phyloP scores from a whole-genome alignment of 1,140 invertebrate genomes.

The Anastrepha obliqua region DNA sequence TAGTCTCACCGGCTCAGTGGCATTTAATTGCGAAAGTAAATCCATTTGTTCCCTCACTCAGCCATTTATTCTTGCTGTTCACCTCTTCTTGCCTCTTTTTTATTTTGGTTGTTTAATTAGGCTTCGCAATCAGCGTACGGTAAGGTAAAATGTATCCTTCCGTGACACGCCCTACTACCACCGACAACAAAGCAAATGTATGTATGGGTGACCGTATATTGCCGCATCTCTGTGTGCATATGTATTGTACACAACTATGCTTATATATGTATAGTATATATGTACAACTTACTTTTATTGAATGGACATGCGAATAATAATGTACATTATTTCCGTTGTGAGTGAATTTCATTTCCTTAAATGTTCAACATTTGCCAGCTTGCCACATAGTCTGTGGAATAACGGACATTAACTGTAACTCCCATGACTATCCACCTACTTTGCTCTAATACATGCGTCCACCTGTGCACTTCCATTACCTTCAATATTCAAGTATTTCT shows the following conservation, averaged over 20 bases:
- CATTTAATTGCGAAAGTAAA: conserved; percentile 45
- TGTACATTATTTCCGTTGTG: conserved; percentile 50
- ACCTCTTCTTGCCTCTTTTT: background rate
- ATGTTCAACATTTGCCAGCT: conserved; percentile 39
- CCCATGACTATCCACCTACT: background rate
- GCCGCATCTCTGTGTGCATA: background rate
- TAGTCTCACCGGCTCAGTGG: conserved; percentile 26
- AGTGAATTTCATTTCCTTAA: conserved; percentile 53
- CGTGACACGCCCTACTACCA: background rate
- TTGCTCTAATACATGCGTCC: background rate
- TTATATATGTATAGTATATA: background rate
- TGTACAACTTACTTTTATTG: background rate
- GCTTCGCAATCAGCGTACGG: background rate
- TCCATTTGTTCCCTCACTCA: conserved; percentile 15
- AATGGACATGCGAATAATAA: conserved; percentile 52
- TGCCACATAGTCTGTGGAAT: conserved; percentile 28
- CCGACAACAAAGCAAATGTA: background rate
- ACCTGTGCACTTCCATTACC: background rate
- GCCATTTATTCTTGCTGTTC: background rate
- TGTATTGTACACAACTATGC: background rate
- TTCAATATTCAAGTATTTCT: background rate
- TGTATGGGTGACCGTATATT: background rate
- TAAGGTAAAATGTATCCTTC: conserved; percentile 37
- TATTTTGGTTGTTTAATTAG: conserved; percentile 45
- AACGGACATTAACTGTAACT: background rate